Conservation (phyloP, 2,888 invertebrate species). For the Tridacna gigas region DNA sequence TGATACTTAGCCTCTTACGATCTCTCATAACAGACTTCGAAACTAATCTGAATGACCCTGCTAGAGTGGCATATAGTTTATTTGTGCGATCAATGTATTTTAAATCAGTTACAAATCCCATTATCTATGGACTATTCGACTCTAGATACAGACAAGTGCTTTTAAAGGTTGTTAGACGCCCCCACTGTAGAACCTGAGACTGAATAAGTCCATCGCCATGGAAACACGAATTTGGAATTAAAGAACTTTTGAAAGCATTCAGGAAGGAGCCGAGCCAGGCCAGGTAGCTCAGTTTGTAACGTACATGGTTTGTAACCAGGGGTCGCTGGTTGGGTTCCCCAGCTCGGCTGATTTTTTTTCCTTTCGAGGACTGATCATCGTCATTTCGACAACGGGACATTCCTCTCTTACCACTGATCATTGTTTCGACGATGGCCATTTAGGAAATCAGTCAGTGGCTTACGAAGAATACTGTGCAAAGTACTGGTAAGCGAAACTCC, state of each 20-base stretch:
- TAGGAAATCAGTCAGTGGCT: no score
- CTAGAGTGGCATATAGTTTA: slow-evolving; percentile 8
- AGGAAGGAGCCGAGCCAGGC: background rate
- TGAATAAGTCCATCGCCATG: no score
- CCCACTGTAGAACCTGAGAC: no score
- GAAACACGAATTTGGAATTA: no score
- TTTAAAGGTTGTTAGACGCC: background rate
- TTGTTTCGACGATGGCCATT: no score
- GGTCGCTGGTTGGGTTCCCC: background rate
- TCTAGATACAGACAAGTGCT: slow-evolving; percentile 10
- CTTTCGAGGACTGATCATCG: background rate
- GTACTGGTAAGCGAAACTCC: background rate
- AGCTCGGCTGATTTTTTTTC: background rate
- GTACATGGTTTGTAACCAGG: background rate
- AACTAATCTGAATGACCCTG: slow-evolving; percentile 4
- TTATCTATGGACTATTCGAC: slow-evolving; percentile 18
- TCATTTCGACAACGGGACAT: background rate
- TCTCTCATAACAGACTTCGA: slow-evolving; percentile 18
- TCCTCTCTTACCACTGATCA: background rate
- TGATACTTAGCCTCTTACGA: slow-evolving; percentile 12
- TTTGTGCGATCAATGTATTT: slow-evolving; percentile 21
- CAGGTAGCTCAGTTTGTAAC: background rate
- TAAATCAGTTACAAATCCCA: slow-evolving; percentile 12
- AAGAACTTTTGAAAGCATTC: no score
- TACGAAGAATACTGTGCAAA: background rate